Conservation (phyloP, 2,888 invertebrate genomes). For the Lutraria lutraria region DNA sequence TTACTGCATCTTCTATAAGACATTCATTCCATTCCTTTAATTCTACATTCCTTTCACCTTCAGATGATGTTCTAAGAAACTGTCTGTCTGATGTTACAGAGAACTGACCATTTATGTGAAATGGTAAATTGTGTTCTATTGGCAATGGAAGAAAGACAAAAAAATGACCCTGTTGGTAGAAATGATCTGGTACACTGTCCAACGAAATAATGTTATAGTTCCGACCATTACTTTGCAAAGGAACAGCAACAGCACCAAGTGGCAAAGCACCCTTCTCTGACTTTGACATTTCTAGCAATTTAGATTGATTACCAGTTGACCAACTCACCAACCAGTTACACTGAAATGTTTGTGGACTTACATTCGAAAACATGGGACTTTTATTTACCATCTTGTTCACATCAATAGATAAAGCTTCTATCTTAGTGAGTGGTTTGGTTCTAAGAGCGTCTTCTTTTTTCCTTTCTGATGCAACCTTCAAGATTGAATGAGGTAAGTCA, state of each 20-base stretch:
- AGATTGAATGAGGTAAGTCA: neutral
- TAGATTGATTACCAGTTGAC: conserved; percentile 61
- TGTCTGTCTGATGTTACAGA: conserved; percentile 81
- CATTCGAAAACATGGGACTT: neutral
- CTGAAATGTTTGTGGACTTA: neutral
- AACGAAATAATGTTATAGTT: neutral
- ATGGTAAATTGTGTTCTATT: conserved; percentile 75
- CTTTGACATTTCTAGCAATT: conserved; percentile 38
- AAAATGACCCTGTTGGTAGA: conserved; percentile 71
- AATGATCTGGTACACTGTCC: conserved; percentile 24
- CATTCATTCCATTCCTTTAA: conserved; percentile 70
- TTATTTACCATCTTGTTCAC: neutral
- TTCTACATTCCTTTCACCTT: conserved; percentile 76
- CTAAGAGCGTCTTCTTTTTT: neutral
- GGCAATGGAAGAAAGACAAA: conserved; percentile 82
- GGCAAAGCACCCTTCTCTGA: conserved; percentile 64
- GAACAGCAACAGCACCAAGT: conserved; percentile 69
- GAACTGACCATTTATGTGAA: conserved; percentile 84
- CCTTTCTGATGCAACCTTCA: conserved; percentile 25
- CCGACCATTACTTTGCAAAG: conserved; percentile 37
- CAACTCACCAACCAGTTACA: conserved; percentile 69
- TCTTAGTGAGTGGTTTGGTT: neutral
- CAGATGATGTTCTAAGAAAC: conserved; percentile 72
- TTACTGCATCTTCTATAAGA: conserved; percentile 63
- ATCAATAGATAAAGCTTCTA: neutral